Base-by-base conservation (phyloP, 2,888 invertebrate genomes). In the Lobophora halterata region DNA sequence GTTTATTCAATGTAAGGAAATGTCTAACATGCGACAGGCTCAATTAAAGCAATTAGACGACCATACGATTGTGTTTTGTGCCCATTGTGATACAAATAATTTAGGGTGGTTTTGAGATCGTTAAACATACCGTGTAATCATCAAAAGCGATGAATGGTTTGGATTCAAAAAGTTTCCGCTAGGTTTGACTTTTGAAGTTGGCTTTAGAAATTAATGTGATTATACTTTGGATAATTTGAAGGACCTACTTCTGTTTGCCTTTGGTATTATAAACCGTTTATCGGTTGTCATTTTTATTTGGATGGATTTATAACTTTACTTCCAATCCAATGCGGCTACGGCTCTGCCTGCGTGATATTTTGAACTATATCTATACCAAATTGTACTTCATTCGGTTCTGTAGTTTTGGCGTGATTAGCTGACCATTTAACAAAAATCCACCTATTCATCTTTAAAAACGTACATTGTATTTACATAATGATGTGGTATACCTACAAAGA, bases 1-100 rank as follows among this genome's bases (percentile, higher is more conserved):
- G 24, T 17, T 26, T 25, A 12, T 7, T 11, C 6, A 25, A 27
- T 27, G 18, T 32, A 50, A 56, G 42, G 37, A 50, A 56, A 61
- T 50, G 55, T 57, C 55, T 62, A 59, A 68, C 39, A 71, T 61
- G 58, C 61, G 65, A 65, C 65, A 65, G 55, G 52, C 59, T 52
- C 70, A 76, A 75, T 78, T 76, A 75, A 71, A 61, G 46, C 61
- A 64, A 71, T 73, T 71, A 71, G 55, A 53, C 31, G 35, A 44
- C 41, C 32, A 52, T 54, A 55, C 51, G 52, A 66, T 66, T 63
- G 65, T 62, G 56, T 61, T 54, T 50, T 50, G 50, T 42, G 26
- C 49, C 62, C 49, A 65, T 71, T 74, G 69, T 70, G 47, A 46
- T 53, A 53, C 35, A 49, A 56, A 57, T 41, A 56, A 65, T 58